These are phyloP conservation scores for Thalpophila matura DNA, from an alignment of 2,888 invertebrate genomes.

Conservation along the genomic window DNA sequence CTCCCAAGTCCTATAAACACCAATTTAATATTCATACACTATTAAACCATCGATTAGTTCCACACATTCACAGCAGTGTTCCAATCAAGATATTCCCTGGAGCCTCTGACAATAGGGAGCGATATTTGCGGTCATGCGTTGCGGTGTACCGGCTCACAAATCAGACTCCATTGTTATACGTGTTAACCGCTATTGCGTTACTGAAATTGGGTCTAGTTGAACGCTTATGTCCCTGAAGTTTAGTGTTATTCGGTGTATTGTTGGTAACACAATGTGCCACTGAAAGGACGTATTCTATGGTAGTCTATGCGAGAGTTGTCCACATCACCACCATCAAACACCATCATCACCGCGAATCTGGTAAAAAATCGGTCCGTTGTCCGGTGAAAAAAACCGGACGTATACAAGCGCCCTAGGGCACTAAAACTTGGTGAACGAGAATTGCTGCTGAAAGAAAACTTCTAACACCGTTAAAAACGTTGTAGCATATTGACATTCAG, in stretches of 20 bases:
- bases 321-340: too few relatives aligned
- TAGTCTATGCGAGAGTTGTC: constrained; percentile 5
- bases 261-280: constrained; percentile 34
- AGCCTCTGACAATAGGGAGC: constrained; percentile 58
- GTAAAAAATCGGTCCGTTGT: too few relatives aligned
- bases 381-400: too few relatives aligned
- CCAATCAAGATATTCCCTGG: constrained; percentile 64
- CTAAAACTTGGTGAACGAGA: too few relatives aligned
- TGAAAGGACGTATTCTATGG: constrained; percentile 28
- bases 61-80: constrained; percentile 51
- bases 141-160: constrained; percentile 63
- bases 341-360: too few relatives aligned
- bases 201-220: constrained; percentile 61
- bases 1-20: not conserved
- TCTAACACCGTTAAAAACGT: too few relatives aligned
- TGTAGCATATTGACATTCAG: too few relatives aligned
- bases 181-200: constrained; percentile 61
- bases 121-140: constrained; percentile 64
- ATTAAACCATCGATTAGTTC: constrained; percentile 47
- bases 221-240: constrained; percentile 58
- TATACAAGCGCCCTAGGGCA: too few relatives aligned
- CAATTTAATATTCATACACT: constrained; percentile 28
- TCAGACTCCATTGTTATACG: constrained; percentile 65
- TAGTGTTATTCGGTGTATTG: constrained; percentile 59
- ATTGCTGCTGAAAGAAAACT: too few relatives aligned